A percentile compares a stretch with the other conserved stretches of the same genome.
These are phyloP conservation scores for Centrocercus urophasianus DNA, from an alignment of 2,113 vertebrate genomes.

Conservation along the genomic window DNA sequence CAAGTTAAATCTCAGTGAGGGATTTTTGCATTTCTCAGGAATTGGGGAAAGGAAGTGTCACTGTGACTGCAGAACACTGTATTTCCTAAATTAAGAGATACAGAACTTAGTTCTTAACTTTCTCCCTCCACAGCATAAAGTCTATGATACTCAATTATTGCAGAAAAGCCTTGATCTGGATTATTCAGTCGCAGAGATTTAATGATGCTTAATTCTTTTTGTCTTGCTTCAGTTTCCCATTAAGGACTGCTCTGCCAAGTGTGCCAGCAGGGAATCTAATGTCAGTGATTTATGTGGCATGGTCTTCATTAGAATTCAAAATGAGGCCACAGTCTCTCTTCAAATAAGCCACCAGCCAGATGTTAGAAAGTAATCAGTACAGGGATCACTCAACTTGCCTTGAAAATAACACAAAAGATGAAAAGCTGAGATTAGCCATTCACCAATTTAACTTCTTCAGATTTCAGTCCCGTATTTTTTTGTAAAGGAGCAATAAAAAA, in stretches of 20 bases:
- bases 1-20: not conserved
- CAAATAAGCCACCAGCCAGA: conserved; percentile 12
- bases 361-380: not conserved
- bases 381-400: not conserved
- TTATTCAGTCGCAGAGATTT: not conserved
- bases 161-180: not conserved
- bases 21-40: not conserved
- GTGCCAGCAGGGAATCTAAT: not conserved
- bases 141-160: not conserved
- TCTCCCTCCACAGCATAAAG: not conserved
- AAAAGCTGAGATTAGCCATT: conserved; percentile 8
- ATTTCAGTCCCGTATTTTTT: not conserved
- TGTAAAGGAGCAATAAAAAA: not conserved
- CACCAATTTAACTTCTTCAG: not conserved
- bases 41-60: not conserved
- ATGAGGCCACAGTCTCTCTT: not conserved
- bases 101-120: not conserved
- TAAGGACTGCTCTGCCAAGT: not conserved
- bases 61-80: not conserved
- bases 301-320: conserved; percentile 41
- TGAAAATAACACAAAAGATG: not conserved
- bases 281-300: not conserved
- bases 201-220: not conserved
- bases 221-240: not conserved
- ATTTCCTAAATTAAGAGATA: not conserved